Evolutionary conservation across 2,888 invertebrate genomes (phyloP), one percentile per base, ranked within the genome.

Genomic region (Plebejus argus): DNA sequence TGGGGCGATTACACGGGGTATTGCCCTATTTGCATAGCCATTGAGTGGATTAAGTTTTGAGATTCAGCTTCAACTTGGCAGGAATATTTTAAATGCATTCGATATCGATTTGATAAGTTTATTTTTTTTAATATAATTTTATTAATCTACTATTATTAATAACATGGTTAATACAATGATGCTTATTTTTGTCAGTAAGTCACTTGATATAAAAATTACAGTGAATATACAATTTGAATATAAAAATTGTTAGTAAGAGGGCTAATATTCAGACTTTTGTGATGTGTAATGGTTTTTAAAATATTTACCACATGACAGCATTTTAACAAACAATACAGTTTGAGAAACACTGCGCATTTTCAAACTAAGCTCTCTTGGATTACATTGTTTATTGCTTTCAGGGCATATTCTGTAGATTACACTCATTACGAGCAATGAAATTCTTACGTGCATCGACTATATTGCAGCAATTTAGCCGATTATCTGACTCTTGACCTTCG

Each of bases 21-120:
- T 77, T 72, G 72, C 72, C 72, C 72, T 72, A 77, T 77, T 77
- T 77, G 77, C 77, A 77, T 77, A 77, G 58, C 77, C 72, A 77
- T 77, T 72, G 58, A 77, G 77, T 77, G 77, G 72, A 77, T 77
- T 77, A 72, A 72, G 77, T 77, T 72, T 72, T 72, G 72, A 61
- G 72, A 71, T 72, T 58, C 58, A 72, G 58, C 56, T 58, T n/a
- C 35, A 61, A 77, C 56, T 77, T 77, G 77, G 72, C 72, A 77
- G 45, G 77, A 66, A 33, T 66, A 66, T 66, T 66, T 66, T 66
- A 28, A 66, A 66, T 61, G 66, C 66, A 66, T 66, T 15, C 28
- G 28, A 33, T 66, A 66, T 66, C 61, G 61, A 66, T 66, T 5
- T 10, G 66, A 66, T 18, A 66, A 61, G 61, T 66, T 28, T 28